phyloP scores from a whole-genome alignment of 2,113 vertebrate species.

The Microcebus tavaratra region DNA sequence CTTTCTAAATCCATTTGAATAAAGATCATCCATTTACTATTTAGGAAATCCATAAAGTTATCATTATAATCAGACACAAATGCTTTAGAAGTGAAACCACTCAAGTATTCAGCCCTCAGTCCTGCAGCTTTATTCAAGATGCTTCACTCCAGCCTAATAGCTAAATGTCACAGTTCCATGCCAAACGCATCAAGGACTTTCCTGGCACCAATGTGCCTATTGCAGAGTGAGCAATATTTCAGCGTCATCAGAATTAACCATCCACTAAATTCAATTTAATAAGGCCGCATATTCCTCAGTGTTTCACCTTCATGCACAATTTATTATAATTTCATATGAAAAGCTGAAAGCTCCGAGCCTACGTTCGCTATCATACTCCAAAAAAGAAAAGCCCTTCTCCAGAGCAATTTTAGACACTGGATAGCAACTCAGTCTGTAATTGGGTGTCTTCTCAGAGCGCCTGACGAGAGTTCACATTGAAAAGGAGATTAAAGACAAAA shows the following conservation, averaged over 20 bases:
- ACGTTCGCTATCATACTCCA: neutral
- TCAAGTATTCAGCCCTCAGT: neutral
- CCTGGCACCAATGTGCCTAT: constrained; percentile 29
- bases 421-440: constrained; percentile 4
- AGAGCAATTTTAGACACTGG: constrained; percentile 9
- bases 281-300: constrained; percentile 46
- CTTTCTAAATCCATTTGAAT: neutral
- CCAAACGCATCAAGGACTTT: constrained; percentile 57
- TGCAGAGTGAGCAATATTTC: constrained; percentile 63
- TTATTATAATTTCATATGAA: constrained; percentile 61
- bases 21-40: neutral
- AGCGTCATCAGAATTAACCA: constrained; percentile 72
- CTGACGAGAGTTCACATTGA: constrained; percentile 30
- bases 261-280: constrained; percentile 74
- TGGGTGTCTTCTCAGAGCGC: constrained; percentile 26
- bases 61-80: neutral
- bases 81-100: neutral
- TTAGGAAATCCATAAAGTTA: neutral
- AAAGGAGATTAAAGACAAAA: constrained; percentile 56
- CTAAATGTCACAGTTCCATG: constrained; percentile 52
- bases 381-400: constrained; percentile 45
- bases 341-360: constrained; percentile 30
- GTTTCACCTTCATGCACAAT: constrained; percentile 74
- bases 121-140: neutral
- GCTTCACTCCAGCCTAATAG: neutral